Evolutionary conservation across 2,888 invertebrate genomes (phyloP).

Genomic region (Calliopum simillimum): DNA sequence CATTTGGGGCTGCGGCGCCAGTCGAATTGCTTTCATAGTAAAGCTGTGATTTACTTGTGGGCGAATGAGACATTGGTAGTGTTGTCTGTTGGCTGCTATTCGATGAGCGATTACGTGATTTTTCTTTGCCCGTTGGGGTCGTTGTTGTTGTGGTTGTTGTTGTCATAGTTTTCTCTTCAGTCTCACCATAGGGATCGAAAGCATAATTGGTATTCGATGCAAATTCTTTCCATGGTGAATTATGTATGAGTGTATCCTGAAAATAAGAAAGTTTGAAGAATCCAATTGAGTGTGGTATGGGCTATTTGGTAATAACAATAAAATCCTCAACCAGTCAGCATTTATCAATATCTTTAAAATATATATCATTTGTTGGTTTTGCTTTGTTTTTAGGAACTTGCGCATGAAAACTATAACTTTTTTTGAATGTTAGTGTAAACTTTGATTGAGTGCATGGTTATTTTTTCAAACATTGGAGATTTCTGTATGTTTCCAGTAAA

Average conservation of each 20-base stretch:
- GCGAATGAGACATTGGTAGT: conserved; percentile 67
- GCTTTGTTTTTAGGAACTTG: background rate
- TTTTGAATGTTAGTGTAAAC: background rate
- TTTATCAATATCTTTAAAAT: conserved; percentile 43
- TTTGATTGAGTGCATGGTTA: too few relatives aligned
- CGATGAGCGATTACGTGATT: conserved; percentile 54
- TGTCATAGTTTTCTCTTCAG: conserved; percentile 75
- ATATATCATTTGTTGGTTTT: background rate
- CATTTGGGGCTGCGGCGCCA: conserved; percentile 40
- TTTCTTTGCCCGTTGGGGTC: conserved; percentile 54
- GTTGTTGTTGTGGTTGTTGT: conserved; percentile 47
- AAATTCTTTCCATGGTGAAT: conserved; percentile 91
- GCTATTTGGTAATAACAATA: background rate
- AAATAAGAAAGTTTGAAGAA: conserved; percentile 41
- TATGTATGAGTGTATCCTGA: conserved; percentile 85
- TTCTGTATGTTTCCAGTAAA: too few relatives aligned
- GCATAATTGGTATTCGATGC: conserved; percentile 86
- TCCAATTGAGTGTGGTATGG: background rate
- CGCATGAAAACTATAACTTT: background rate
- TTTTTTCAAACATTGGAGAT: too few relatives aligned
- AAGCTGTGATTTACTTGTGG: conserved; percentile 64
- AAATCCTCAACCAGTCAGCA: conserved; percentile 65
- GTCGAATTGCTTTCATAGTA: conserved; percentile 54
- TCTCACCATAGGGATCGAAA: conserved; percentile 86
- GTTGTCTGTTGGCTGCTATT: conserved; percentile 63